Percentiles rank a stretch among this genome's conserved stretches.
phyloP scores from a whole-genome alignment of 1,140 invertebrate genomes.

The Ridgeia piscesae region DNA sequence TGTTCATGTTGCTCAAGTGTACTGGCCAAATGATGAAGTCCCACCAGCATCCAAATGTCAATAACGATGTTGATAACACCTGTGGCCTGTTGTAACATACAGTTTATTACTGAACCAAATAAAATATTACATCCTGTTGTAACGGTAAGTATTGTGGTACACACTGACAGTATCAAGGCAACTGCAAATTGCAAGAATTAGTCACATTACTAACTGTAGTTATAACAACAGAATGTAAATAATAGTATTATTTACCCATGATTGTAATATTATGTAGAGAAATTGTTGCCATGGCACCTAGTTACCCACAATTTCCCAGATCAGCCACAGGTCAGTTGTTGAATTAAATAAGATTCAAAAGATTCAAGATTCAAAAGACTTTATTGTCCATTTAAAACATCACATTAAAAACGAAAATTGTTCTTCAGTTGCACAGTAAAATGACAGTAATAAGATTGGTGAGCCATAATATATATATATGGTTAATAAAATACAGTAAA shows the following conservation, averaged over 20 bases:
- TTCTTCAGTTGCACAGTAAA: too few relatives aligned
- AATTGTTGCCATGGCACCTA: too few relatives aligned
- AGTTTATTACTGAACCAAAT: neutral
- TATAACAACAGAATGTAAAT: neutral
- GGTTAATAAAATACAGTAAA: too few relatives aligned
- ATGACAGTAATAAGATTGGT: too few relatives aligned
- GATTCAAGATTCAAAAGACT: too few relatives aligned
- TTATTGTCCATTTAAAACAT: too few relatives aligned
- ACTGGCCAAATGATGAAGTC: slow-evolving; percentile 19
- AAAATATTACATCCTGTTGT: neutral
- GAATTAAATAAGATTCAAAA: too few relatives aligned
- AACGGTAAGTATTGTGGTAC: neutral
- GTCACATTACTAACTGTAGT: neutral
- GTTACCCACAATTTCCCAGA: too few relatives aligned
- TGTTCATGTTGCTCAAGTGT: slow-evolving; percentile 23
- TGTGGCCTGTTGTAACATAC: neutral
- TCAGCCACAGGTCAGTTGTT: too few relatives aligned
- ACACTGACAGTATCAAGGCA: neutral
- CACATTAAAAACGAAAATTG: too few relatives aligned
- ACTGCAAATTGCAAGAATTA: neutral
- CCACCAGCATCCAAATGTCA: slow-evolving; percentile 24
- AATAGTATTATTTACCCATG: neutral
- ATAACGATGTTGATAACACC: slow-evolving; percentile 24
- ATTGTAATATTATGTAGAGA: too few relatives aligned
- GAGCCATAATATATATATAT: too few relatives aligned